Conservation (phyloP, 2,113 vertebrate species). For the Megaleporinus macrocephalus region DNA sequence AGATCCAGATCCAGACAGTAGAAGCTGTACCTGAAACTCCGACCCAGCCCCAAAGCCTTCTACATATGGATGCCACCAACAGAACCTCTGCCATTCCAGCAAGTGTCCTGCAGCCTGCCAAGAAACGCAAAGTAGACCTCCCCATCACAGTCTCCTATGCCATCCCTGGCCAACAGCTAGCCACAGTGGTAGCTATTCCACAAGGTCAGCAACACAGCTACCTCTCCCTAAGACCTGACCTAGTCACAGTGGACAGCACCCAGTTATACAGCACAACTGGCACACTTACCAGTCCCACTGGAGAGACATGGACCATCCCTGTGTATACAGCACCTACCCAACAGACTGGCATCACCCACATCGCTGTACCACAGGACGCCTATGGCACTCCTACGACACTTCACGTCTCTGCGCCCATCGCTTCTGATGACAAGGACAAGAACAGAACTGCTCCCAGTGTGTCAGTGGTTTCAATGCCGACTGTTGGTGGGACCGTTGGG, state of each 20-base stretch:
- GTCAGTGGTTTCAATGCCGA: conserved; percentile 29
- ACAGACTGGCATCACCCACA: conserved; percentile 91
- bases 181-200: conserved; percentile 94
- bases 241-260: conserved; percentile 96
- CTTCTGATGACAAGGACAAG: conserved; percentile 87
- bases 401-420: conserved; percentile 66
- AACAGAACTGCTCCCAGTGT: conserved; percentile 62
- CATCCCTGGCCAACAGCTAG: conserved; percentile 93
- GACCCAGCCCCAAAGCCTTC: conserved; percentile 81
- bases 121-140: conserved; percentile 97
- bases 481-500: conserved; percentile 47
- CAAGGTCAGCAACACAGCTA: conserved; percentile 98
- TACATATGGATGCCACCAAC: conserved; percentile 84
- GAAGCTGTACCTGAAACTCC: conserved; percentile 87
- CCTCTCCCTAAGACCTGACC: conserved; percentile 92
- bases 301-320: conserved; percentile 99
- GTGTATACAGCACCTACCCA: conserved; percentile 95
- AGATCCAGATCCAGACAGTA: conserved; percentile 95
- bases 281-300: conserved; percentile 96
- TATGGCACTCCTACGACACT: conserved; percentile 78
- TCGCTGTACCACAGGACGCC: conserved; percentile 95
- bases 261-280: conserved; percentile 96
- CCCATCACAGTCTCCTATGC: conserved; percentile 94
- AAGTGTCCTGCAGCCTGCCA: conserved; percentile 93
- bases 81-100: conserved; percentile 77